These are phyloP conservation scores for Myxocyprinus asiaticus DNA, from an alignment of 2,113 vertebrate species.

Conservation along the genomic window DNA sequence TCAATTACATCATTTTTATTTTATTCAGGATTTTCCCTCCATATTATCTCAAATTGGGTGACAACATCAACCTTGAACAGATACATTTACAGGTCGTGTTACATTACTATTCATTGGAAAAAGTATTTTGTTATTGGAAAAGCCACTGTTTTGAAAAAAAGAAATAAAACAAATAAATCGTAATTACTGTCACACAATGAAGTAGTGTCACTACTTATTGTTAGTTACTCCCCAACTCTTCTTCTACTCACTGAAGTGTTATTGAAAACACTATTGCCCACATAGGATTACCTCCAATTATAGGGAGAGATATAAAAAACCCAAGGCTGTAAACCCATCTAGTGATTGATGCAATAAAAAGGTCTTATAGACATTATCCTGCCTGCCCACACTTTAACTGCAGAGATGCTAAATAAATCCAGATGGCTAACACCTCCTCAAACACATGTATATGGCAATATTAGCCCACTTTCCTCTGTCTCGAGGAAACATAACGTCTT, in stretches of 20 bases:
- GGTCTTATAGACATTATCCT: slow-evolving; percentile 16
- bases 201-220: too few relatives aligned
- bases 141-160: too few relatives aligned
- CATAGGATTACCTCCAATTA: slow-evolving; percentile 22
- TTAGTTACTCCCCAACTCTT: too few relatives aligned
- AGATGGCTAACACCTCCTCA: slow-evolving; percentile 27
- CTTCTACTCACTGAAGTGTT: slow-evolving; percentile 5
- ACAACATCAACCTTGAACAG: too few relatives aligned
- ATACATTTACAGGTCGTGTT: too few relatives aligned
- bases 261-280: neutral
- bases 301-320: neutral
- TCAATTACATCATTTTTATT: too few relatives aligned
- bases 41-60: too few relatives aligned
- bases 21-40: too few relatives aligned
- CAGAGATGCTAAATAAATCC: slow-evolving; percentile 20
- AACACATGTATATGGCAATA: slow-evolving; percentile 54
- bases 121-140: too few relatives aligned
- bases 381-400: slow-evolving; percentile 28
- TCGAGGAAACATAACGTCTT: neutral
- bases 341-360: slow-evolving; percentile 34
- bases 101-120: too few relatives aligned
- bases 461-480: slow-evolving; percentile 37
- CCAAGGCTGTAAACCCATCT: slow-evolving; percentile 22
- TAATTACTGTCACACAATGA: too few relatives aligned
- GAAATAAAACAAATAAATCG: too few relatives aligned